Conservation (phyloP, 2,888 invertebrate species). For the Dromius quadrimaculatus region DNA sequence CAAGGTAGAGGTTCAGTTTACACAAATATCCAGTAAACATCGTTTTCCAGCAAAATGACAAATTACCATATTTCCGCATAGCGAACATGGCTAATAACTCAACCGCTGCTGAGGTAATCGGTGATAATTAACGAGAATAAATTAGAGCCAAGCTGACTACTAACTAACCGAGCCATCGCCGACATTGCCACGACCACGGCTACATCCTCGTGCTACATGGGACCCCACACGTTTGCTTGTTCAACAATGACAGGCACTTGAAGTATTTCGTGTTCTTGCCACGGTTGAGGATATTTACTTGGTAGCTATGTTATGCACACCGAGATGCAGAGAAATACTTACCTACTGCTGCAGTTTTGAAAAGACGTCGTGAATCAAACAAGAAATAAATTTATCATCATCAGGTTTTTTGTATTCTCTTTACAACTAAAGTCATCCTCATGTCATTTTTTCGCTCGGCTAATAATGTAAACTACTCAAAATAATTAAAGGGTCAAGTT, state of each 20-base stretch:
- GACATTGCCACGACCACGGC: slow-evolving; percentile 1
- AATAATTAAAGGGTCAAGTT: no score
- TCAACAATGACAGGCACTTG: slow-evolving; percentile 46
- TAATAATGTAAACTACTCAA: no score
- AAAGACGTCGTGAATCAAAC: no score
- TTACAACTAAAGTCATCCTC: no score
- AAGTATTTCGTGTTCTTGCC: slow-evolving; percentile 34
- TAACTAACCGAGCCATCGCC: slow-evolving; percentile 20
- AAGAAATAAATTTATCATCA: no score
- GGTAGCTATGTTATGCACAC: no score
- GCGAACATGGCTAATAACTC: slow-evolving; percentile 45
- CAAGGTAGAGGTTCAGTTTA: neutral
- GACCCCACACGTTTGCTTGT: slow-evolving; percentile 40
- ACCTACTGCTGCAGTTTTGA: no score
- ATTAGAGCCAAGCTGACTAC: slow-evolving; percentile 38
- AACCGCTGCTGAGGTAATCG: slow-evolving; percentile 43
- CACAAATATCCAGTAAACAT: slow-evolving; percentile 13
- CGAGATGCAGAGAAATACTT: no score
- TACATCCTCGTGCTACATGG: neutral
- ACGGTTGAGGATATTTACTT: no score
- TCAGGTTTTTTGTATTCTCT: no score
- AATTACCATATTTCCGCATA: slow-evolving; percentile 48
- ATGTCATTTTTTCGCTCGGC: no score
- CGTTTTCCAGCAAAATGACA: slow-evolving; percentile 30
- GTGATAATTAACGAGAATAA: slow-evolving; percentile 48